Percentiles rank a stretch among this genome's conserved stretches.
These are phyloP conservation scores for Toxotes lorentzi DNA, from an alignment of 2,797 vertebrate genomes.

Conservation along the genomic window DNA sequence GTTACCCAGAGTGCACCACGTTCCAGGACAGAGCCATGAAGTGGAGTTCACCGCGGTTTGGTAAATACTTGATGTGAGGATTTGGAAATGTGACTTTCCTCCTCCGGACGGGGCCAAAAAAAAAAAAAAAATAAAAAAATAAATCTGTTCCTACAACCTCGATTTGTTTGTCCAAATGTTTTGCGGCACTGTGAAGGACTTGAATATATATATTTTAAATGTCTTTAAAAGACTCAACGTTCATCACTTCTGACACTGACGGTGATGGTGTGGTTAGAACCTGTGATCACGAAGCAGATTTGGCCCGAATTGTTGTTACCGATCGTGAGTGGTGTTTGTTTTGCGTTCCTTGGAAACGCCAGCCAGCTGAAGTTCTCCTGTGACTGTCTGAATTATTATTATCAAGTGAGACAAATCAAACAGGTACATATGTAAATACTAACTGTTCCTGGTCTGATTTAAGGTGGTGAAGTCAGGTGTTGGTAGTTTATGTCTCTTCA, in stretches of 20 bases:
- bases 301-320: slow-evolving; percentile 30
- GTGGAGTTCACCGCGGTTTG: background rate
- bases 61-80: slow-evolving; percentile 16
- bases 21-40: slow-evolving; percentile 17
- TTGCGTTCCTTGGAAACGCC: background rate
- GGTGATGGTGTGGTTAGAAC: slow-evolving; percentile 14
- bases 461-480: slow-evolving; percentile 38
- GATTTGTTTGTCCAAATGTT: slow-evolving; percentile 39
- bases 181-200: slow-evolving; percentile 54
- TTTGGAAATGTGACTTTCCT: slow-evolving; percentile 32
- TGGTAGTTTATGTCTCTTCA: slow-evolving; percentile 54
- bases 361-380: slow-evolving; percentile 13
- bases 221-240: slow-evolving; percentile 44
- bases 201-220: slow-evolving; percentile 50
- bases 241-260: slow-evolving; percentile 17
- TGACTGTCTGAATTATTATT: background rate
- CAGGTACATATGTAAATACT: slow-evolving; percentile 58
- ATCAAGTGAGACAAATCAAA: slow-evolving; percentile 21
- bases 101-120: slow-evolving; percentile 7
- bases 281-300: slow-evolving; percentile 6
- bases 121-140: too few species aligned
- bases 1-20: slow-evolving; percentile 57
- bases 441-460: slow-evolving; percentile 22
- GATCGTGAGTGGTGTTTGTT: slow-evolving; percentile 24
- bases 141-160: slow-evolving; percentile 32